Evolutionary conservation across 2,113 vertebrate genomes (phyloP).

Genomic region (Pyxicephalus adspersus): DNA sequence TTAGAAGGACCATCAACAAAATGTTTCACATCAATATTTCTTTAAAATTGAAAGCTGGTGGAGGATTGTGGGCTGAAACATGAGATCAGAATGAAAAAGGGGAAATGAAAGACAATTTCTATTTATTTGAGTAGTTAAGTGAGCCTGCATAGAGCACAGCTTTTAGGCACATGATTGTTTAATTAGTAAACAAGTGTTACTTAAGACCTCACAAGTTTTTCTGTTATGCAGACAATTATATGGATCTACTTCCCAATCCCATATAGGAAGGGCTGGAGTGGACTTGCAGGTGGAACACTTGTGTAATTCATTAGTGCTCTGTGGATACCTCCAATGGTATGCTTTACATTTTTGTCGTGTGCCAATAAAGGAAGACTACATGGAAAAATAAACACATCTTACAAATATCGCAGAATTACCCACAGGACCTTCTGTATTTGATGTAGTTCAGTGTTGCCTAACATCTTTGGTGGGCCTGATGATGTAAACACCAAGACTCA

Average conservation of each 20-base stretch:
- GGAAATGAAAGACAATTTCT: conserved; percentile 51
- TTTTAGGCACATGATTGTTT: conserved; percentile 54
- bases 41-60: conserved; percentile 43
- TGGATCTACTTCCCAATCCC: conserved; percentile 27
- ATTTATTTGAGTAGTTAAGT: conserved; percentile 54
- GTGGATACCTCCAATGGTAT: conserved; percentile 27
- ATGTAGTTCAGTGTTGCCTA: conserved; percentile 20
- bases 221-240: conserved; percentile 39
- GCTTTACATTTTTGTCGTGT: conserved; percentile 30
- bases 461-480: conserved; percentile 42
- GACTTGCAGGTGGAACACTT: conserved; percentile 45
- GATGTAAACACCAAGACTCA: conserved; percentile 27
- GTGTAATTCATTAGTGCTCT: conserved; percentile 37
- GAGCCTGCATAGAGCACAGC: conserved; percentile 27
- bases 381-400: conserved; percentile 39
- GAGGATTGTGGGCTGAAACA: conserved; percentile 40
- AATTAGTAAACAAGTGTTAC: conserved; percentile 50
- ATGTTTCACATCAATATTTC: conserved; percentile 53
- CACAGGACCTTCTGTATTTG: conserved; percentile 27
- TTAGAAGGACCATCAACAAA: conserved; percentile 50
- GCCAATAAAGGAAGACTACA: conserved; percentile 24
- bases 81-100: conserved; percentile 48
- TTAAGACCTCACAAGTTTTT: conserved; percentile 54
- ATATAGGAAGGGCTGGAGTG: conserved; percentile 23
- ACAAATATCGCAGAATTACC: conserved; percentile 30